Evolutionary conservation across 2,888 invertebrate species (phyloP), one percentile per base, ranked within the genome.

Genomic region (Andrena praecox): DNA sequence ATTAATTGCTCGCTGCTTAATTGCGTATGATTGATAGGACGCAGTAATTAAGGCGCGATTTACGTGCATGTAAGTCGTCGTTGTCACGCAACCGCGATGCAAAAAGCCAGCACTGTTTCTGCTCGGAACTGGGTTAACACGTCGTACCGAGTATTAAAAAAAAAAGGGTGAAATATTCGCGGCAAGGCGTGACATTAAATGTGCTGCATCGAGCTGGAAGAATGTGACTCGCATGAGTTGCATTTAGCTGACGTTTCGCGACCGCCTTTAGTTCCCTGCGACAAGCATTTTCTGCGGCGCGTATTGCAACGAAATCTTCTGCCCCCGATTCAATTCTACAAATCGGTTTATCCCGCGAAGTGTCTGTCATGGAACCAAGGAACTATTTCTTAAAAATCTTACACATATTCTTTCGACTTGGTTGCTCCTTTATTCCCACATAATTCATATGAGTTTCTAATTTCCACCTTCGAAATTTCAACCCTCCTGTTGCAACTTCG

Each of bases 121-220:
- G n/a, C 35, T 56, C 29, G 59, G 20, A 78, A 68, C 56, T 79
- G 68, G 74, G 80, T 81, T 81, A 78, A 78, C 48, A 20, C 56
- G 27, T n/a, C 50, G 16, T 20, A 4, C 16, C 35, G 29, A n/a
- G 50, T 29, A 69, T 8, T 10, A 64, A 68, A 29, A 50, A 20
- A 68, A n/a, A 42, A 20, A n/a, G 27, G 35, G 35, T n/a, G 69
- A 52, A 42, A 70, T 27, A 24, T 42, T 48, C 48, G 29, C 42
- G 12, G 7, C 52, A 27, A 60, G 27, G 59, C 6, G 48, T 8
- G 56, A 12, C 29, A 10, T 50, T 48, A 50, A 42, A 56, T 42
- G 12, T 42, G n/a, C 3, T 10, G 29, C 79, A 59, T 29, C 69
- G 27, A 20, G 12, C 29, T 24, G 79, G 64, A 78, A 78, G 35